Conservation (phyloP, 2,797 vertebrate genomes). For the Catharus ustulatus region DNA sequence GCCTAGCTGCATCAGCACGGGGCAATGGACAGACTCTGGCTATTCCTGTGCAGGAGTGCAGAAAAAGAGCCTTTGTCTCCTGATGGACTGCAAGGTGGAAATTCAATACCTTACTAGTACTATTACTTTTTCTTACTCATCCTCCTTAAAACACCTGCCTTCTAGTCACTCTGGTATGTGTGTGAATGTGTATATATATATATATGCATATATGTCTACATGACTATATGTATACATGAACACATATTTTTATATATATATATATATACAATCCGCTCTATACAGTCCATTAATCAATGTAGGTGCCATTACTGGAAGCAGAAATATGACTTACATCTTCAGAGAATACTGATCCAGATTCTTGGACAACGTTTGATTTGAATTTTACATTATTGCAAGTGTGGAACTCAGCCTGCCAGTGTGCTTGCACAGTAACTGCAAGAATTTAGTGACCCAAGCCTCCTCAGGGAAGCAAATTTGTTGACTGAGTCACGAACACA, state of each 20-base stretch:
- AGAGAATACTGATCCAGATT: background rate
- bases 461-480: background rate
- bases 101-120: background rate
- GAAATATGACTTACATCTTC: fast-evolving
- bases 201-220: no score
- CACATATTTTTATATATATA: fast-evolving
- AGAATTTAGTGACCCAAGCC: background rate
- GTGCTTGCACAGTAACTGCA: background rate
- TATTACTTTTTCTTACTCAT: background rate
- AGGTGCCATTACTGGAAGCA: background rate
- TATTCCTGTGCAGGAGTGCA: fast-evolving
- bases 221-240: no score
- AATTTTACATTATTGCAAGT: background rate
- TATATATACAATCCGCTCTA: fast-evolving
- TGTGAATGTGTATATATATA: fast-evolving
- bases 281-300: background rate
- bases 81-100: background rate
- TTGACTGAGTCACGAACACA: background rate
- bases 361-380: background rate
- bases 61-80: background rate
- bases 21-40: background rate
- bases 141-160: background rate
- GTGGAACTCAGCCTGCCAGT: background rate
- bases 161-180: background rate
- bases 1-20: background rate